Evolutionary conservation across 1,140 invertebrate species (phyloP), one percentile per base, ranked within the genome.

Genomic region (Meloidogyne chitwoodi): DNA sequence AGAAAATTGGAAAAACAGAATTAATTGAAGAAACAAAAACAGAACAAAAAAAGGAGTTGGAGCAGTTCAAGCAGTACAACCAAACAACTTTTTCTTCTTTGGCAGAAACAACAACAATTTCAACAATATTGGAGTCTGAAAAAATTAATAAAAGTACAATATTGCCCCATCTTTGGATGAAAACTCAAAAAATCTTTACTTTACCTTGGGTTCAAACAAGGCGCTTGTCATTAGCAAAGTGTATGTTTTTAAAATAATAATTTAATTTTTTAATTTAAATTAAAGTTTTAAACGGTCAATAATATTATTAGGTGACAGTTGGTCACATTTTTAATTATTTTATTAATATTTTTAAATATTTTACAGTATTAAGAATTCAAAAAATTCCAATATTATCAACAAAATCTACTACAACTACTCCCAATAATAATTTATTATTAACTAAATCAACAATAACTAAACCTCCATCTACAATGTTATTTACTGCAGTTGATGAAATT

Each of bases 121-220:
- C 41, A 56, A n/a, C n/a, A n/a, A 8, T 1, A 6, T 14, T n/a
- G 4, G 1, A 4, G 8, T n/a, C 48, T n/a, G 19, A 56, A 56
- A 56, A 8, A 8, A 8, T 3, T n/a, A 56, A 56, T 56, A 56
- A 19, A 56, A 56, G 19, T 6, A n/a, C 48, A 56, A 56, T n/a
- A 56, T n/a, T 56, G 48, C 48, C 48, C 2, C 48, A 56, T 56
- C 48, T 56, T n/a, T 56, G 48, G 29, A 27, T 24, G 41, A 62
- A 75, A 74, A 27, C 22, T 0, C 74, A 77, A 12, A 44, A 22
- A 27, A 19, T 44, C 5, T 71, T 71, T 29, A 71, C 65, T 31
- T 41, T 67, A 19, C 65, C 65, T 5, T 34, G 29, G 69, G 69
- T 71, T 31, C 38, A 29, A n/a, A 71, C 69, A 44, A 48, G 69